Percentiles rank a stretch among this genome's conserved stretches.
Conservation (phyloP, 64 coral and sea anemone genomes). For the Acropora yongei region DNA sequence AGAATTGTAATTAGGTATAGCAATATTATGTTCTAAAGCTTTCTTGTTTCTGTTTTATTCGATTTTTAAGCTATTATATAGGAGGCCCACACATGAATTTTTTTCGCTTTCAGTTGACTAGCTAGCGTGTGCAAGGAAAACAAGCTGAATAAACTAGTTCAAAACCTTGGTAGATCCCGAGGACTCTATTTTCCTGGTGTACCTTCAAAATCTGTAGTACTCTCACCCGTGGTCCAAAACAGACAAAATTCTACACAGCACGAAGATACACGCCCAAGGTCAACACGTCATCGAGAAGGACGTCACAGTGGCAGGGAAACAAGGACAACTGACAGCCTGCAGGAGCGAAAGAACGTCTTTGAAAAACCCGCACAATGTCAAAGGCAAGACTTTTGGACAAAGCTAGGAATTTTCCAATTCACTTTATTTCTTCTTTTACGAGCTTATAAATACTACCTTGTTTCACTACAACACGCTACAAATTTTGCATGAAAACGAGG, state of each 20-base stretch:
- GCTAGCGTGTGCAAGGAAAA: no score
- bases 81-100: no score
- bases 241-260: slow-evolving; percentile 8
- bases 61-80: no score
- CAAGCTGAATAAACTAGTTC: no score
- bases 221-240: slow-evolving; percentile 5
- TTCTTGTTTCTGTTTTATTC: no score
- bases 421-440: no score
- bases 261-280: neutral
- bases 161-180: no score
- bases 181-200: neutral
- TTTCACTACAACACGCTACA: neutral
- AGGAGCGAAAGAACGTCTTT: slow-evolving; percentile 18
- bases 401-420: slow-evolving; percentile 10
- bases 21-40: no score
- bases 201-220: neutral
- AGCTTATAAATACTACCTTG: neutral
- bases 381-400: slow-evolving; percentile 26
- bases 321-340: neutral
- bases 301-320: neutral
- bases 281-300: neutral
- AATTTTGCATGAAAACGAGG: slow-evolving; percentile 45
- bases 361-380: neutral
- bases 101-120: neutral
- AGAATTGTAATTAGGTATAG: no score